A percentile compares a stretch with the other conserved stretches of the same genome.
These are phyloP conservation scores for Tychaedon coryphoeus DNA, from an alignment of 2,113 vertebrate species.

Conservation along the genomic window DNA sequence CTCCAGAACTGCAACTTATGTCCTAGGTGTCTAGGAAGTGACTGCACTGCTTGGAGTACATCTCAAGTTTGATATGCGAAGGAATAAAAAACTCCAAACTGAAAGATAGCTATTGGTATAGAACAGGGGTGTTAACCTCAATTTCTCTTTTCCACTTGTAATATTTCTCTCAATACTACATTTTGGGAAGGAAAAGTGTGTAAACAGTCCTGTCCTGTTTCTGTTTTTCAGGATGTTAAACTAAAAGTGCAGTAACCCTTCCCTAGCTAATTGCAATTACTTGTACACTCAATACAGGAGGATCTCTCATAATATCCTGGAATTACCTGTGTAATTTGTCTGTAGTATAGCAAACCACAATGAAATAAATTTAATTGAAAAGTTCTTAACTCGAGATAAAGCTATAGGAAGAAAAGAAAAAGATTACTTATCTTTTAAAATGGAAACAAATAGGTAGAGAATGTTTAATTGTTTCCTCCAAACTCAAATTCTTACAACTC, in stretches of 20 bases:
- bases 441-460: neutral
- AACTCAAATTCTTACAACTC: neutral
- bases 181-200: neutral
- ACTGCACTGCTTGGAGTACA: neutral
- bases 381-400: neutral
- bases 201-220: neutral
- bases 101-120: neutral
- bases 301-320: neutral
- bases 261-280: neutral
- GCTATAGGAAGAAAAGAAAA: neutral
- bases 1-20: neutral
- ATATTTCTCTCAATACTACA: neutral
- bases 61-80: rapidly evolving
- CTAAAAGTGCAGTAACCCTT: neutral
- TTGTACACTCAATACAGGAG: neutral
- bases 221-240: neutral
- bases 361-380: neutral
- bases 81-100: neutral
- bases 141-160: neutral
- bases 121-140: neutral
- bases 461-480: neutral
- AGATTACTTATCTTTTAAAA: neutral
- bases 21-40: neutral
- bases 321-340: neutral
- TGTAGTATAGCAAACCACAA: neutral